Conservation (phyloP, 2,113 vertebrate species). For the Pavo muticus region DNA sequence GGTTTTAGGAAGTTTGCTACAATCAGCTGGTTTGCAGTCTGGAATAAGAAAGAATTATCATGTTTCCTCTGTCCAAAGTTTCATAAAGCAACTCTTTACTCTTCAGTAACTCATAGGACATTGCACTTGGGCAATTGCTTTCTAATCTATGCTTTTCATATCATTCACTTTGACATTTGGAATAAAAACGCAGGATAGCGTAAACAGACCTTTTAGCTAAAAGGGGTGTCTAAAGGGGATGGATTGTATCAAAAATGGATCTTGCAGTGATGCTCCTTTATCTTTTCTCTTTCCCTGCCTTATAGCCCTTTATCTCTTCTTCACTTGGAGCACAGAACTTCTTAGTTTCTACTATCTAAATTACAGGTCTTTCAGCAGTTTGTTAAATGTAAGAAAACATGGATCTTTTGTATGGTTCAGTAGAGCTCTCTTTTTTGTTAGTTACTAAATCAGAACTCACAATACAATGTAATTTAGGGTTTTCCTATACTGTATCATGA, state of each 20-base stretch:
- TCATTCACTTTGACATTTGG: conserved; percentile 38
- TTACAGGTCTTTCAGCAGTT: conserved; percentile 44
- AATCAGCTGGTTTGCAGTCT: not conserved
- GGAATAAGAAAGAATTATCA: not conserved
- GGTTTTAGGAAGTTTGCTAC: not conserved
- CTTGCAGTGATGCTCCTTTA: not conserved
- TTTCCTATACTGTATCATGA: not conserved
- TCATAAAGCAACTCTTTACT: not conserved
- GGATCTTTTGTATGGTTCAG: conserved; percentile 38
- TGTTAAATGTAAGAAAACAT: conserved; percentile 19
- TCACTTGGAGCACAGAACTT: not conserved
- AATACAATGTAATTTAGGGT: not conserved
- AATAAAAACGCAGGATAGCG: not conserved
- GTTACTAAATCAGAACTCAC: not conserved
- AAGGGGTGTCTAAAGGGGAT: conserved; percentile 17
- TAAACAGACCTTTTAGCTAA: conserved; percentile 57
- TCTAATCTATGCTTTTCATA: conserved; percentile 44
- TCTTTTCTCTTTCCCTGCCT: conserved; percentile 31
- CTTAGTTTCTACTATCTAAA: conserved; percentile 40
- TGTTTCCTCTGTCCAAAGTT: not conserved
- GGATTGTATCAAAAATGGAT: conserved; percentile 44
- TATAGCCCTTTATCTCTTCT: conserved; percentile 40
- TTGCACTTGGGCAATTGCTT: conserved; percentile 21
- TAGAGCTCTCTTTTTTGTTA: conserved; percentile 15
- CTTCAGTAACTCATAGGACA: not conserved